Percentiles rank a stretch among this genome's conserved stretches.
Evolutionary conservation across 1,140 invertebrate genomes (phyloP).

Genomic region (Nasonia giraulti): DNA sequence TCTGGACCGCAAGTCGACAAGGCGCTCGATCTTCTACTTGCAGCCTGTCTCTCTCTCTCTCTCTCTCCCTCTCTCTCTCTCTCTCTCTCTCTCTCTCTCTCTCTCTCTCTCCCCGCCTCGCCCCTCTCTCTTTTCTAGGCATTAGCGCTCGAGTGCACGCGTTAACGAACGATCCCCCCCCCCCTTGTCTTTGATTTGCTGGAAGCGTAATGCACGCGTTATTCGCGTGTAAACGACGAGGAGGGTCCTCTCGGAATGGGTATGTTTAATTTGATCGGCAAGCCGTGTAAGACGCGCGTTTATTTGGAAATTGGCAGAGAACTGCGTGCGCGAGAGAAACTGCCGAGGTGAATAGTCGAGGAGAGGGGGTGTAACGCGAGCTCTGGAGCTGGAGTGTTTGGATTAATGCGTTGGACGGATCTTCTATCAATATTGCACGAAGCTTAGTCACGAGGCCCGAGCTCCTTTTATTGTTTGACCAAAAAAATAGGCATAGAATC

Average conservation of each 20-base stretch:
- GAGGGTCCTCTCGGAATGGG: not conserved
- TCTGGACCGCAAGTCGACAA: slow-evolving; percentile 14
- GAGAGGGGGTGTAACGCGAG: not conserved
- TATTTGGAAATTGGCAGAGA: not conserved
- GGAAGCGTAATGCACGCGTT: slow-evolving; percentile 4
- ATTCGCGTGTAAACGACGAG: not conserved
- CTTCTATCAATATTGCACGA: not conserved
- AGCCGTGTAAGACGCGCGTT: not conserved
- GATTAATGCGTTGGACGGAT: not conserved
- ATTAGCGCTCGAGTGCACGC: slow-evolving; percentile 30
- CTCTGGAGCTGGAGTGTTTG: not conserved
- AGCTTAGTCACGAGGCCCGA: not conserved
- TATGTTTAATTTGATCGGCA: not conserved
- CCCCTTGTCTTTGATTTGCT: not conserved
- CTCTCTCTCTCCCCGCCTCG: slow-evolving; percentile 2
- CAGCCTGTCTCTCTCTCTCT: not conserved
- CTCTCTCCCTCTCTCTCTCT: not conserved
- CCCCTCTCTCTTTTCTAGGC: no score
- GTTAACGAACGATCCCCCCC: not conserved
- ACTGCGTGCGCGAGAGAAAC: not conserved
- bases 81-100: not conserved
- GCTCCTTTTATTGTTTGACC: not conserved
- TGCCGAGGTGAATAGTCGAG: not conserved
- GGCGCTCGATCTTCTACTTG: not conserved
- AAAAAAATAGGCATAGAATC: no score